Conservation (phyloP, 1,140 invertebrate species). For the Ectropis grisescens region DNA sequence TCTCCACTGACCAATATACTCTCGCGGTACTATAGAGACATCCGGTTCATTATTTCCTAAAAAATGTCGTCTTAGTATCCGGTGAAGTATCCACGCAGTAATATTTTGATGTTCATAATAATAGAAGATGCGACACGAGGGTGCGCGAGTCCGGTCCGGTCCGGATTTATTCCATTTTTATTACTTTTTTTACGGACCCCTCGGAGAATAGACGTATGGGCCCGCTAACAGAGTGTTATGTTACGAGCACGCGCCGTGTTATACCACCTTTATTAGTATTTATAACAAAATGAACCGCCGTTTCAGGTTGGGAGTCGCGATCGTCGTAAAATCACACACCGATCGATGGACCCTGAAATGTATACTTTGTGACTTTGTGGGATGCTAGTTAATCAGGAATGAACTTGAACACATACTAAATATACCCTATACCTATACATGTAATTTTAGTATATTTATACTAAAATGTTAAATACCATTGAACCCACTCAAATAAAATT, state of each 20-base stretch:
- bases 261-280: slow-evolving; percentile 11
- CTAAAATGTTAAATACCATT: too few relatives aligned
- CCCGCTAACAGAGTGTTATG: slow-evolving; percentile 29
- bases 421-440: too few relatives aligned
- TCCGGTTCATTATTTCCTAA: slow-evolving; percentile 1
- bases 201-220: slow-evolving; percentile 21
- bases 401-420: too few relatives aligned
- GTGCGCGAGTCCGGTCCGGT: slow-evolving; percentile 20
- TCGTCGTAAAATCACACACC: too few relatives aligned
- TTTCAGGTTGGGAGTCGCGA: too few relatives aligned
- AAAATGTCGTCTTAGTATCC: not conserved
- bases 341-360: too few relatives aligned
- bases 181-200: slow-evolving; percentile 59
- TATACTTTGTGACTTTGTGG: too few relatives aligned
- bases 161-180: slow-evolving; percentile 60
- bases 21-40: too few relatives aligned
- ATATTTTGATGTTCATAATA: slow-evolving; percentile 55
- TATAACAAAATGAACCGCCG: slow-evolving; percentile 1
- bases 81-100: slow-evolving; percentile 13
- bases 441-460: too few relatives aligned
- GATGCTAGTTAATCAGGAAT: too few relatives aligned
- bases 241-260: slow-evolving; percentile 22
- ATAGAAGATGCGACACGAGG: slow-evolving; percentile 33
- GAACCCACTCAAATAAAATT: too few relatives aligned
- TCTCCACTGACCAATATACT: too few relatives aligned